Evolutionary conservation across 30 jellyfish, hydroid and myxozoan species (phyloP), one percentile per base, ranked within the genome.

Genomic region (Hydractinia symbiolongicarpus): DNA sequence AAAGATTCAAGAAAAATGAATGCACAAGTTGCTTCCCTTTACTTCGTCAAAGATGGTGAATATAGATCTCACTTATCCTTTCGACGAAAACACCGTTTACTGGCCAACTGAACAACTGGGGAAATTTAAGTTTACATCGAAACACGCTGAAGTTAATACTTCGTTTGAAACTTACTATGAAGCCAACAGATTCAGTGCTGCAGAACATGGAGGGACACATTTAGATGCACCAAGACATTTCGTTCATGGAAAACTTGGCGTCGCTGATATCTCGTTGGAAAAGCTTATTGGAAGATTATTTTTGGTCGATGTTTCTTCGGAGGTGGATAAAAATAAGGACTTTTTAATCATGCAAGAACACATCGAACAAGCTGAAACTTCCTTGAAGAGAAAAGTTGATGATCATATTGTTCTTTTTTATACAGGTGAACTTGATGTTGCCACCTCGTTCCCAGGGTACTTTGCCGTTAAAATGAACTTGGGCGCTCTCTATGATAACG

Each of bases 151-250:
- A 6, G 74, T 44, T 0, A 64, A 64, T 51, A 30, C 44, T 30
- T 30, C 44, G 44, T 30, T 30, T 30, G 44, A 30, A 30, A 30
- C 44, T 30, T 30, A 30, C 44, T 89, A 89, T 70, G 91, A 84
- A 74, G 91, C 95, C 9, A 84, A 89, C 81, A 79, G 91, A 67
- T 89, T 89, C 68, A 62, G 87, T 14, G 81, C 88, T 11, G 85
- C 96, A 4, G 96, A 89, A 57, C 96, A 89, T 70, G 89, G 91
- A 51, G 96, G 96, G 10, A 89, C 96, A 49, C 96, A 89, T 71
- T 57, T 89, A 21, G 96, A 89, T 58, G 96, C 96, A 30, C 96
- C 96, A 50, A 82, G 95, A 10, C 96, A 89, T 70, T 89, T 89
- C 71, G 85, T 44, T 11, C 84, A 86, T 8, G 95, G 95, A 5